Evolutionary conservation across 2,888 invertebrate genomes (phyloP).

Genomic region (Chrysolina oricalcia): DNA sequence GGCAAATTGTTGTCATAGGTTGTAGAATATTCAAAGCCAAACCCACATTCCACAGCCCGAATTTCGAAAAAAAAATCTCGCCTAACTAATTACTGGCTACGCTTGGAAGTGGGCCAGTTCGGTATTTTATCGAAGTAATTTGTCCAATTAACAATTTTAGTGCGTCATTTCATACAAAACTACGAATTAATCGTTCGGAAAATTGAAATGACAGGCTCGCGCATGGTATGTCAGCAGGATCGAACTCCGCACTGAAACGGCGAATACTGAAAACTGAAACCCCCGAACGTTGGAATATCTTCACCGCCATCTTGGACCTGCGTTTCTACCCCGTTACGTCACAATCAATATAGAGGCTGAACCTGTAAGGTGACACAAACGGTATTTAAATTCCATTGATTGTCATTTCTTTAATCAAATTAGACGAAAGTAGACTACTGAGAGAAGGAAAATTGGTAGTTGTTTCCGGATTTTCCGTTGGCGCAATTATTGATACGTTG

Average conservation of each 20-base stretch:
- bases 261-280: conserved; percentile 62
- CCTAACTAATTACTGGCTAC: not conserved
- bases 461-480: not conserved
- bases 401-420: conserved; percentile 46
- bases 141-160: not conserved
- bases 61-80: not conserved
- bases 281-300: conserved; percentile 59
- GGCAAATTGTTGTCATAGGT: conserved; percentile 35
- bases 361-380: conserved; percentile 57
- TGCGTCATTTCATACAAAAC: conserved; percentile 24
- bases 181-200: conserved; percentile 20
- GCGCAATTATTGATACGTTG: no score
- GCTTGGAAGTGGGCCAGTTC: conserved; percentile 1
- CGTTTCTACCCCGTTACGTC: conserved; percentile 67
- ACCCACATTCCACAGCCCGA: conserved; percentile 52
- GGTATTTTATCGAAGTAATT: not conserved
- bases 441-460: conserved; percentile 5
- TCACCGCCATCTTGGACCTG: conserved; percentile 68
- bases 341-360: conserved; percentile 68
- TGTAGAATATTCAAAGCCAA: conserved; percentile 45
- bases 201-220: conserved; percentile 34
- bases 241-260: conserved; percentile 56
- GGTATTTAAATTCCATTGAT: conserved; percentile 53
- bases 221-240: conserved; percentile 58
- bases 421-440: conserved; percentile 5